Base-by-base conservation (phyloP, 2,888 invertebrate genomes). In the Acleris literana region DNA sequence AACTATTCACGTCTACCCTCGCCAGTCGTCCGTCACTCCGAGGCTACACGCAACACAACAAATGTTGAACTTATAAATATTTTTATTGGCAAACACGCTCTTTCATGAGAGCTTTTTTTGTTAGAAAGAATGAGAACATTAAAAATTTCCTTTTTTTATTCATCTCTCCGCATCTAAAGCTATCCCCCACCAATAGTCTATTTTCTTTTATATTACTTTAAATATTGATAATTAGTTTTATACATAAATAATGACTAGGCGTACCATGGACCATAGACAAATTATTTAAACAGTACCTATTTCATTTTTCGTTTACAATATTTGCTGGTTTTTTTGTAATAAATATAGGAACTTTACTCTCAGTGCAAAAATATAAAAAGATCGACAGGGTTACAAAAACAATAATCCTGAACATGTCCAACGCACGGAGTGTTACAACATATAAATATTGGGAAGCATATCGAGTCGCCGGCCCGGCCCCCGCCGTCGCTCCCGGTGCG, bases 211-310 rank as follows among this genome's bases (percentile, higher is more conserved):
- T 62, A 65, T 71, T 64, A 68, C 67, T 83, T 81, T 81, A 76
- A 82, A 84, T 83, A 86, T 84, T 83, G 84, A 80, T 81, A 85
- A 84, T 84, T 83, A 84, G 76, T 81, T 87, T 83, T 73, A 83
- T 83, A 88, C 82, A 87, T 86, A 86, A 87, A 88, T 90, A 90
- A 90, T 91, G 92, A 91, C 92, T 91, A 91, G 92, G 86, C 84
- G 82, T 88, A 88, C 86, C 88, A 80, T 89, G 88, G 86, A 90
- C 87, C 86, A 84, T 85, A 85, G 82, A 84, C 78, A 82, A 84
- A 80, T 82, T 78, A 75, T 75, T 75, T 76, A 72, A 71, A 72
- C 71, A 72, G 74, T 62, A 54, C 33, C 71, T 73, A 70, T 78
- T 75, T 68, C 70, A 72, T 75, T 74, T 77, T 74, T 79, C 78